Base-by-base conservation (phyloP, 2,797 vertebrate species). In the Clamator glandarius region DNA sequence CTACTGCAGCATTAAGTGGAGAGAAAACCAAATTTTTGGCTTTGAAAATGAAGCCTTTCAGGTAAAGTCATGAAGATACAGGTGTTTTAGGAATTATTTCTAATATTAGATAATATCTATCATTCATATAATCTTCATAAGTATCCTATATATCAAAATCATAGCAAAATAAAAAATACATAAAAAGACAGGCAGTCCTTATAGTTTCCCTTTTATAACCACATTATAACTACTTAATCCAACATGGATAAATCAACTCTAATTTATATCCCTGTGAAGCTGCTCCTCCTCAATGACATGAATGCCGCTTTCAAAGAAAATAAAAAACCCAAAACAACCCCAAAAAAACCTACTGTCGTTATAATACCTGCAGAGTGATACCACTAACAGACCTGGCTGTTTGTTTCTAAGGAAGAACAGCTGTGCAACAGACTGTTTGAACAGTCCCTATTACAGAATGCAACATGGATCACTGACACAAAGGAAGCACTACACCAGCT, bases 401-500 rank as follows among this genome's bases (percentile, higher is more conserved):
- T 98, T 98, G 97, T 98, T 98, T 98, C 97, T 92, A 96, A 98
- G 97, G 96, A 97, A 97, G 97, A 98, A 97, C 97, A 98, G 98
- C 98, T 98, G 98, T 98, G 97, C 96, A 91, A 97, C 97, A 98
- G 98, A 98, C 97, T 98, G 98, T 92, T 93, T 95, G 97, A 98
- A 97, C 97, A 97, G 97, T 97, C 95, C 94, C 94, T 85, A 77
- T 92, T 97, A 96, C 97, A 93, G 97, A 97, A 97, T 91, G 96
- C 97, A 94, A 89, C 96, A 84, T 81, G 83, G 97, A 97, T 97
- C 97, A 97, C 97, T 98, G 98, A 98, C 98, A 98, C 96, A 89
- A 79, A 97, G 97, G 94, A 96, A 97, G 97, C 94, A 91, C 91
- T 36, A 90, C 86, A 97, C 97, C 98, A 98, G 98, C 98, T 98